phyloP scores from a whole-genome alignment of 2,888 invertebrate species.

The Limnephilus lunatus region DNA sequence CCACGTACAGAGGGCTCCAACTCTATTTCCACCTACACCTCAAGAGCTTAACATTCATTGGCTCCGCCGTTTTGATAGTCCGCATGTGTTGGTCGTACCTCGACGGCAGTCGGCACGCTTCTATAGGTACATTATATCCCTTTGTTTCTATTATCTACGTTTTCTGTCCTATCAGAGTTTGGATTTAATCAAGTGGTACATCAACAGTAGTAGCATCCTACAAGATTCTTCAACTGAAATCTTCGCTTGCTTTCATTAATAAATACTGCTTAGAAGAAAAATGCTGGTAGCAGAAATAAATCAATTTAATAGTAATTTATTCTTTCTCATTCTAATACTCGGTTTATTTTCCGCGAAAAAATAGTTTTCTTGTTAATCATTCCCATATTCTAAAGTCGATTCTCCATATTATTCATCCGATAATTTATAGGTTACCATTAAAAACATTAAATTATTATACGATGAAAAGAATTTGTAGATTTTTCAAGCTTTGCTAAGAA shows the following conservation, averaged over 20 bases:
- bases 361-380: not conserved
- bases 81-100: too few species aligned
- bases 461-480: conserved; percentile 5
- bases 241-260: not conserved
- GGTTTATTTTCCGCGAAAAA: not conserved
- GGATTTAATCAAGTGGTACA: not conserved
- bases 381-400: not conserved
- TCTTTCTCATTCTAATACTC: not conserved
- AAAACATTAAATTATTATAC: not conserved
- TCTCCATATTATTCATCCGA: not conserved
- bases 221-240: not conserved
- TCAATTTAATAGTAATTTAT: not conserved
- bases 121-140: too few species aligned
- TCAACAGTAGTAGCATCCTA: not conserved
- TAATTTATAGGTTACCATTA: not conserved
- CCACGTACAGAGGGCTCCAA: too few species aligned
- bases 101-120: too few species aligned
- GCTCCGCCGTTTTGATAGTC: too few species aligned
- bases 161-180: not conserved
- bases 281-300: not conserved
- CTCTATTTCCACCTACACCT: too few species aligned
- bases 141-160: not conserved
- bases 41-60: too few species aligned
- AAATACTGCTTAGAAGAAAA: not conserved
- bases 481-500: conserved; percentile 29